Evolutionary conservation across 2,113 vertebrate species (phyloP), one percentile per base, ranked within the genome.

Genomic region (Erpornis zantholeuca): DNA sequence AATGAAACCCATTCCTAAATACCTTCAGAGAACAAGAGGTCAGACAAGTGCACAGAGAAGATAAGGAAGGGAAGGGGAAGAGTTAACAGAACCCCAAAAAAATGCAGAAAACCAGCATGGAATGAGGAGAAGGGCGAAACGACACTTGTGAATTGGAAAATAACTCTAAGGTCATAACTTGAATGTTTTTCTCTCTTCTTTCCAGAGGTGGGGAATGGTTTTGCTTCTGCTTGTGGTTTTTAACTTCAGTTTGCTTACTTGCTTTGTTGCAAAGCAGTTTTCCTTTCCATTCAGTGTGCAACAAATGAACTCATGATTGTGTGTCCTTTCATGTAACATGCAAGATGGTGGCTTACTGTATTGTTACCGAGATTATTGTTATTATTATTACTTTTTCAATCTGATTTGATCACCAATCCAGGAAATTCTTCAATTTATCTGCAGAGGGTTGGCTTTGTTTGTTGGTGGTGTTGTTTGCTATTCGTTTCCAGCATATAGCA

Each of bases 191-290:
- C 95, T 96, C 81, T 96, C 94, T 97, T 96, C 96, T 83, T 96
- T 96, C 96, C 95, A 95, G 92, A 77, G 81, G 89, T 83, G 94
- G 97, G 97, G 83, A 92, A 96, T 92, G 78, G 84, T 95, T 96
- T 94, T 94, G 94, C 90, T 96, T 96, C 95, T 96, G 95, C 90
- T 94, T 95, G 91, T 96, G 96, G 38, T 96, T 92, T 90, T 47
- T 45, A 44, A 71, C 68, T 91, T 97, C 82, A 18, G 70, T 96
- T 95, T 95, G 96, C 84, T 91, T 73, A 92, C 91, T 88, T 97
- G 97, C 97, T 97, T 98, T 97, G 97, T 97, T 96, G 97, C 95
- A 90, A 90, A 96, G 95, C 86, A 94, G 90, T 96, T 97, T 97
- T 97, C 96, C 95, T 98, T 97, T 98, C 96, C 88, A 85, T 95